These are phyloP conservation scores for Murina feae DNA, from an alignment of 2,113 vertebrate species.

Conservation along the genomic window DNA sequence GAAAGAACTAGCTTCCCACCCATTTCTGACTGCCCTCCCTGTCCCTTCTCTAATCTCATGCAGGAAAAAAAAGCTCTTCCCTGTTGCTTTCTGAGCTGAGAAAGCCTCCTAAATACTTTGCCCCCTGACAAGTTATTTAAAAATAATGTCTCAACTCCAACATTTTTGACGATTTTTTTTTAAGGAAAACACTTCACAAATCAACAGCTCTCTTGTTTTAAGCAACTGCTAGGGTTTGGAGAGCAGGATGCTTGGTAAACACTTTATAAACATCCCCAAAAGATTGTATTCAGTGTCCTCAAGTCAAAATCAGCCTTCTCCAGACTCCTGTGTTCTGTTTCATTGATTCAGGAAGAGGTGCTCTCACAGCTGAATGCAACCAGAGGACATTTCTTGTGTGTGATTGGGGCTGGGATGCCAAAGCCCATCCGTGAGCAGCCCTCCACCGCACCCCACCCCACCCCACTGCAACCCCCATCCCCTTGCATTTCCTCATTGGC, in stretches of 20 bases:
- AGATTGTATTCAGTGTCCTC: slow-evolving; percentile 27
- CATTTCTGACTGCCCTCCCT: not conserved
- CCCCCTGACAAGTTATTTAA: slow-evolving; percentile 53
- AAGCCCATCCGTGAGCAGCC: not conserved
- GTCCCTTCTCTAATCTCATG: not conserved
- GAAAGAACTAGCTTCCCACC: not conserved
- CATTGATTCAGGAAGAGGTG: not conserved
- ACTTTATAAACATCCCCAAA: slow-evolving; percentile 26
- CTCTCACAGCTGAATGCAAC: not conserved
- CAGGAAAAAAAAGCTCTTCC: not conserved
- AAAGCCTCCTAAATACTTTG: slow-evolving; percentile 57
- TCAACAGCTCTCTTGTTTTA: slow-evolving; percentile 62
- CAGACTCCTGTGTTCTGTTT: not conserved
- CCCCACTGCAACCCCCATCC: no score
- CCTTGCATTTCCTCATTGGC: not conserved
- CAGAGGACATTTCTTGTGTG: not conserved
- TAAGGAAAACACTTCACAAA: slow-evolving; percentile 22
- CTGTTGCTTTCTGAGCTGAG: slow-evolving; percentile 32
- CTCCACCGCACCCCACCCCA: no score
- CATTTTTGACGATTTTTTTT: slow-evolving; percentile 32
- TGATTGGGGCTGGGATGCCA: not conserved
- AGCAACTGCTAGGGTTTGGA: slow-evolving; percentile 1
- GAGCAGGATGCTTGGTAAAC: slow-evolving; percentile 35
- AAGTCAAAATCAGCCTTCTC: slow-evolving; percentile 8
- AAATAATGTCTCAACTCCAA: slow-evolving; percentile 37